Evolutionary conservation across 1,140 invertebrate species (phyloP), one percentile per base, ranked within the genome.

Genomic region (Plectus sambesii): DNA sequence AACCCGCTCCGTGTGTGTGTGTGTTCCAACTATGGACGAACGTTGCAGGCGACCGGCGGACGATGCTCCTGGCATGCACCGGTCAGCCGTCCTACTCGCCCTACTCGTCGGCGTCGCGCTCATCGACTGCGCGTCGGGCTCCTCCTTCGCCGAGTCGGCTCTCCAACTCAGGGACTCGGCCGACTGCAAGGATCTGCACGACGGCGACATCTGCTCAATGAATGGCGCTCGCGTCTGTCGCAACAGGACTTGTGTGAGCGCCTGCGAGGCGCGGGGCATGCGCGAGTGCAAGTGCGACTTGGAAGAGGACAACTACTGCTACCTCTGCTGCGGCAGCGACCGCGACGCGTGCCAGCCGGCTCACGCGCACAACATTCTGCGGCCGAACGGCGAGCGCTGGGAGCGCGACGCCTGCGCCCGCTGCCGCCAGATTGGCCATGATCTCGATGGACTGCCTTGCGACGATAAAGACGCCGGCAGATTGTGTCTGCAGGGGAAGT

Each of bases 241-340:
- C n/a, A 67, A 67, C 44, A 55, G 53, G 27, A 67, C 64, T 65
- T 67, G 64, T 36, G 57, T 68, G 8, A 59, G 60, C 15, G 64
- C 58, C 15, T 67, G 64, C 41, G 58, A 60, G 1, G 23, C 62
- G 8, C 40, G 46, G 9, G 64, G 67, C n/a, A 69, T 67, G 66
- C 47, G 50, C 17, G 63, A 69, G 30, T 67, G 64, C 36, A 40
- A 55, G 17, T 67, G 64, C 39, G 66, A 69, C 41, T 53, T 48
- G 0, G 64, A 67, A 24, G 64, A 67, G 46, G 64, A 67, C 47
- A 64, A 69, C 42, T 67, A 65, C 41, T 67, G 64, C 49, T 67
- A 67, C 47, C 46, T 67, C n/a, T 67, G 64, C 46, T 67, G 64
- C 37, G 64, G 64, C 15, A 62, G 55, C 47, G 49, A 46, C 25